These are phyloP conservation scores for Deroptyus accipitrinus DNA, from an alignment of 2,113 vertebrate species.

Conservation along the genomic window DNA sequence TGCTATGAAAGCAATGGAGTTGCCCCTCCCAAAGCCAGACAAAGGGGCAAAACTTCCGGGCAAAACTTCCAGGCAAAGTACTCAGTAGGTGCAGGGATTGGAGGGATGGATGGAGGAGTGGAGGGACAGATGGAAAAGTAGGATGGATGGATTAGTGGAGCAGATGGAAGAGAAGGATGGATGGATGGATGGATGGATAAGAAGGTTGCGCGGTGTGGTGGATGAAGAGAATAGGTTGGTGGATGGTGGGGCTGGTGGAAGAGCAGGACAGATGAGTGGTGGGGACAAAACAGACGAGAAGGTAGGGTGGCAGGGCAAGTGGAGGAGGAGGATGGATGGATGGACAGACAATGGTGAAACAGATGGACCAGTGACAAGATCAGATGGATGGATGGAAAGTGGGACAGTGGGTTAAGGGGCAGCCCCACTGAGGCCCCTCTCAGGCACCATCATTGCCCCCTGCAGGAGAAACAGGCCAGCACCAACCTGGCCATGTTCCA, in stretches of 20 bases:
- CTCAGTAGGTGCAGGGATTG: background rate
- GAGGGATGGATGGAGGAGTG: background rate
- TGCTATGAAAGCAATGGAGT: background rate
- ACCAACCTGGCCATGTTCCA: background rate
- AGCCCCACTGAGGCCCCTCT: background rate
- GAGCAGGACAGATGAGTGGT: background rate
- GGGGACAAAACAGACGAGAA: background rate
- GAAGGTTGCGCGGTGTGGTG: background rate
- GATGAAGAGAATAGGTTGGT: background rate
- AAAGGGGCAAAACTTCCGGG: no score
- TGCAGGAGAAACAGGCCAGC: conserved; percentile 5
- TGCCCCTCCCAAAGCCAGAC: background rate
- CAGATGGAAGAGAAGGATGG: background rate
- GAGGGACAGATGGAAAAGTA: background rate
- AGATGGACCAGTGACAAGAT: background rate
- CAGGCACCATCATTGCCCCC: background rate
- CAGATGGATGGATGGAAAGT: background rate
- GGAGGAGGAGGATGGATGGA: background rate
- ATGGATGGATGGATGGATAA: background rate
- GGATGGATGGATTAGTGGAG: background rate
- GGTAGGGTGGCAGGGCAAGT: background rate
- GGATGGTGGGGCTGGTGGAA: background rate
- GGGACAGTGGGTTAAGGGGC: background rate
- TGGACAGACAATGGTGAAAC: background rate
- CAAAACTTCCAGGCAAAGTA: background rate